Evolutionary conservation across 2,888 invertebrate genomes (phyloP).

Genomic region (Magallana nippona): DNA sequence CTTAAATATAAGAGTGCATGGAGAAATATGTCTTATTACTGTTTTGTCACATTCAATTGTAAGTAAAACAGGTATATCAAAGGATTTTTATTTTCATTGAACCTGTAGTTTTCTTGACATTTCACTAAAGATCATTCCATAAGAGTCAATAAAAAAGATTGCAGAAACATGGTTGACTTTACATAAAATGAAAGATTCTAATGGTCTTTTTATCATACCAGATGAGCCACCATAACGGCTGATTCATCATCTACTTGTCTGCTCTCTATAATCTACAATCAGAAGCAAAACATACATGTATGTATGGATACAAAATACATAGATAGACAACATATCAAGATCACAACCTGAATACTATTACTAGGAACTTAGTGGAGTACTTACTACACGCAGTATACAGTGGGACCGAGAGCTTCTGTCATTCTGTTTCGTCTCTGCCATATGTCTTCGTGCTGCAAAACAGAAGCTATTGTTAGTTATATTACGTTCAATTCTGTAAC

Average conservation of each 20-base stretch:
- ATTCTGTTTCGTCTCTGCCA: conserved; percentile 92
- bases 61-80: no score
- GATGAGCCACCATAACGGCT: conserved; percentile 88
- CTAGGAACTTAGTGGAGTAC: conserved; percentile 72
- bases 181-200: no score
- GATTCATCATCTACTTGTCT: conserved; percentile 81
- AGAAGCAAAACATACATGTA: background rate
- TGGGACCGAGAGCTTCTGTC: conserved; percentile 93
- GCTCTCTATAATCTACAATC: conserved; percentile 85
- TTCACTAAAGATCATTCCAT: no score
- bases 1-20: background rate
- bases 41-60: no score
- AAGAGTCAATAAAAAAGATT: no score
- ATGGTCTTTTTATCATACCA: conserved; percentile 78
- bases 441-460: conserved; percentile 82
- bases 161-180: no score
- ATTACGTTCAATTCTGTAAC: no score
- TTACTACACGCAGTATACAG: conserved; percentile 91
- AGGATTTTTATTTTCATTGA: no score
- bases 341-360: background rate
- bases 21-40: background rate
- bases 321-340: background rate
- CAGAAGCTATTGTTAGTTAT: no score
- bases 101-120: no score
- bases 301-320: background rate